Conservation (phyloP, 1,140 invertebrate genomes). For the Drosophila virilis region DNA sequence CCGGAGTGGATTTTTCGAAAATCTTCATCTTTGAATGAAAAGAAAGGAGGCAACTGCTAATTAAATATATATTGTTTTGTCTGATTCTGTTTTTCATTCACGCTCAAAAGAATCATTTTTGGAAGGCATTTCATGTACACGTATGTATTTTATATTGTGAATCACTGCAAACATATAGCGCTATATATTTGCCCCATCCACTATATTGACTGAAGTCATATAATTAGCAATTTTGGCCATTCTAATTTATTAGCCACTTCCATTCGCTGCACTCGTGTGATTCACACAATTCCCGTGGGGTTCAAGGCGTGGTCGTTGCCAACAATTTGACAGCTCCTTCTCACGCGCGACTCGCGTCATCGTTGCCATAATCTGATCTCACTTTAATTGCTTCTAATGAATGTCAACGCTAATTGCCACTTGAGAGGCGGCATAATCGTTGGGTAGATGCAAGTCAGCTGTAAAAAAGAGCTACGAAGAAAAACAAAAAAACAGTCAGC, state of each 20-base stretch:
- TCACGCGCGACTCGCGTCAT: slow-evolving; percentile 63
- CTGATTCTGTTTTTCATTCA: background rate
- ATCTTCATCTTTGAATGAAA: too few species aligned
- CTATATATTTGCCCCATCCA: background rate
- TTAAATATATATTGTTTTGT: background rate
- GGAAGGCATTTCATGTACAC: background rate
- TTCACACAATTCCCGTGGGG: slow-evolving; percentile 46
- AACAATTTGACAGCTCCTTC: slow-evolving; percentile 34
- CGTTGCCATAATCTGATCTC: slow-evolving; percentile 70
- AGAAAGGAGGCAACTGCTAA: too few species aligned
- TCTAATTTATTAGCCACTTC: slow-evolving; percentile 52
- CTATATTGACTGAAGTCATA: slow-evolving; percentile 17
- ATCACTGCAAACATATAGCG: background rate
- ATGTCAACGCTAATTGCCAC: slow-evolving; percentile 75
- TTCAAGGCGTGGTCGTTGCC: slow-evolving; percentile 32
- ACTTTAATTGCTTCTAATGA: slow-evolving; percentile 78
- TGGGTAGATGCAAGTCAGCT: slow-evolving; percentile 8
- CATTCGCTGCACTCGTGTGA: slow-evolving; percentile 46
- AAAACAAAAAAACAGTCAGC: background rate
- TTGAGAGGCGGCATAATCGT: slow-evolving; percentile 31
- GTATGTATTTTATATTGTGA: background rate
- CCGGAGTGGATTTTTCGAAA: background rate
- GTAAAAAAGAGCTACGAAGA: slow-evolving; percentile 7
- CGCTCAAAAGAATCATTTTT: too few species aligned
- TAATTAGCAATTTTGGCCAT: slow-evolving; percentile 41